Evolutionary conservation across 2,888 invertebrate species (phyloP), one percentile per base, ranked within the genome.

Genomic region (Amphipyra tragopoginis): DNA sequence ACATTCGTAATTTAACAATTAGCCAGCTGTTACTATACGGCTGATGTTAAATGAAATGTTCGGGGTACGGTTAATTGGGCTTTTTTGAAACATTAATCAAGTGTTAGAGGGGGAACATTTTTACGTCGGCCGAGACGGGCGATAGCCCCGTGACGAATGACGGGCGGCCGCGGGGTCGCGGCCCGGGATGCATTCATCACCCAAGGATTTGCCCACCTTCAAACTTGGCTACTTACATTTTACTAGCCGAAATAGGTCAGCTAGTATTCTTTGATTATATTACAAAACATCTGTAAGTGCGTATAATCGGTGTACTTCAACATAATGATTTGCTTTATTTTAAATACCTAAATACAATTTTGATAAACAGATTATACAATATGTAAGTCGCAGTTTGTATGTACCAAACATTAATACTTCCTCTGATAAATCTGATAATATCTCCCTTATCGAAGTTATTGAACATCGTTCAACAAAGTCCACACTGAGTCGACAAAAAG

Each of bases 51-150:
- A 90, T 88, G 85, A 90, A 90, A 89, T 85, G 86, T 88, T 88
- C 85, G 86, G 83, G 86, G 86, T 85, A 82, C 81, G 86, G 90
- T 92, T 93, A 94, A 94, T 93, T 92, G 93, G 93, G 89, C 87
- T 90, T 93, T 93, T 91, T 93, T 93, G 86, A 87, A 90, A 89
- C 93, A 94, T 94, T 93, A 93, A 94, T 94, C 93, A 93, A 92
- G 90, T 87, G 87, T 83, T 84, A 84, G 86, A 82, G 85, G 86
- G 91, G 92, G 90, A 87, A 89, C 90, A 92, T 92, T 93, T 93
- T 92, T 92, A 90, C 85, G 90, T 88, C 86, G 86, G 79, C 60
- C 79, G 77, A 80, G 86, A 81, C 85, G 84, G 77, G 86, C 84
- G 88, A 87, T 86, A 85, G 83, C 77, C 79, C 75, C 75, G 86